Percentiles rank a stretch among this genome's conserved stretches.
Conservation (phyloP, 1,140 invertebrate species). For the Cydia amplana region DNA sequence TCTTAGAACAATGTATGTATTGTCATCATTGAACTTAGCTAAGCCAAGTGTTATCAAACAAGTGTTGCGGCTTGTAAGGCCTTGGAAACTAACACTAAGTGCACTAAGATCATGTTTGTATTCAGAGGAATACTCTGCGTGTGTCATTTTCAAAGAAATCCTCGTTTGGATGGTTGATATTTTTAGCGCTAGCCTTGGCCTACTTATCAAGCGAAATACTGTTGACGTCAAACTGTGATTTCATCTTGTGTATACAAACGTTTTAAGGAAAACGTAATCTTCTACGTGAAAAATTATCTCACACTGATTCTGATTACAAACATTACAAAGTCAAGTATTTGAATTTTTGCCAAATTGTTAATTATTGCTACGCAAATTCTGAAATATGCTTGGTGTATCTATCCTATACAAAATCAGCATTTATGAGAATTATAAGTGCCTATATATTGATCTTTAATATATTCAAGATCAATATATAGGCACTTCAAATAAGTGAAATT, state of each 20-base stretch:
- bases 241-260: neutral
- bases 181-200: neutral
- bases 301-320: too few species aligned
- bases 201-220: neutral
- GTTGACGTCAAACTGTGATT: conserved; percentile 8
- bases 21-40: neutral
- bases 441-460: too few species aligned
- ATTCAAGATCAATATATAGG: too few species aligned
- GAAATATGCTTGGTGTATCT: too few species aligned
- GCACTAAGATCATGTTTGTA: neutral
- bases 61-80: neutral
- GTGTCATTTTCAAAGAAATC: conserved; percentile 14
- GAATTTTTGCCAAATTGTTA: too few species aligned
- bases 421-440: too few species aligned
- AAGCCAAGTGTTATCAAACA: neutral
- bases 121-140: neutral
- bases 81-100: conserved; percentile 8
- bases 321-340: too few species aligned
- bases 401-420: too few species aligned
- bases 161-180: neutral
- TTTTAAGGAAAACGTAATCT: neutral
- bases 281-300: too few species aligned
- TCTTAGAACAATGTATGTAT: neutral
- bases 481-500: too few species aligned
- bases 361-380: too few species aligned